These are phyloP conservation scores for Hipparchia sbordonii DNA, from an alignment of 2,888 invertebrate species.

Conservation along the genomic window DNA sequence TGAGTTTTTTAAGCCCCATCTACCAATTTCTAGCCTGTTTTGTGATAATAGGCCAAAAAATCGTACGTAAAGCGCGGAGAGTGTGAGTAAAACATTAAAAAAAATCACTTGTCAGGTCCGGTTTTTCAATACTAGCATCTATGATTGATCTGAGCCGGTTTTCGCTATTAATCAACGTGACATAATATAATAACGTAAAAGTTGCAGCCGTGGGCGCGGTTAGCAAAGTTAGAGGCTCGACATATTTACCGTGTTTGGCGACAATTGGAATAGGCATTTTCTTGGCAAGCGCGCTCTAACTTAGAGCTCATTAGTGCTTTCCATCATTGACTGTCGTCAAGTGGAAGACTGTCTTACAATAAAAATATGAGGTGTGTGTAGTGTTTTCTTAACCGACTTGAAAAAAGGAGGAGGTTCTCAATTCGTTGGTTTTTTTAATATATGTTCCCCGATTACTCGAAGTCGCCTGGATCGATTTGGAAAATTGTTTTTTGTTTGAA, in stretches of 20 bases:
- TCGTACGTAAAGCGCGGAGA: background rate
- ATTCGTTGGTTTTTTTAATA: too few species aligned
- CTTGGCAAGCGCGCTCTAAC: too few species aligned
- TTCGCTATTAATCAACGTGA: constrained; percentile 35
- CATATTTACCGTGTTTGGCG: background rate
- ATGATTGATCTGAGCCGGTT: constrained; percentile 36
- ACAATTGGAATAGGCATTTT: background rate
- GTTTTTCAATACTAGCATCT: constrained; percentile 26
- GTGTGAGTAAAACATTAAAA: background rate
- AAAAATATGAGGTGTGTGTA: too few species aligned
- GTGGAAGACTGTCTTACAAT: too few species aligned
- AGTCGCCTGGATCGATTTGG: too few species aligned
- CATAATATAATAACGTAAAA: constrained; percentile 30
- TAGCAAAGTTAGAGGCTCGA: constrained; percentile 6
- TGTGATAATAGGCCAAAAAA: background rate
- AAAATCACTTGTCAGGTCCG: constrained; percentile 29
- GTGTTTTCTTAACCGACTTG: too few species aligned
- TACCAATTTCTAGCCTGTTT: too few species aligned
- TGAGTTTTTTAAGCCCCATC: background rate
- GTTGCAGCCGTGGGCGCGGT: background rate
- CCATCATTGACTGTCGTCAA: too few species aligned
- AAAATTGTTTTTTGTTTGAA: too few species aligned
- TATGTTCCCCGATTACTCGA: too few species aligned
- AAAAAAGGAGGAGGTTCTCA: too few species aligned
- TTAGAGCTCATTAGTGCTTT: too few species aligned